phyloP scores from a whole-genome alignment of 2,797 vertebrate species.

The Chelonia mydas region DNA sequence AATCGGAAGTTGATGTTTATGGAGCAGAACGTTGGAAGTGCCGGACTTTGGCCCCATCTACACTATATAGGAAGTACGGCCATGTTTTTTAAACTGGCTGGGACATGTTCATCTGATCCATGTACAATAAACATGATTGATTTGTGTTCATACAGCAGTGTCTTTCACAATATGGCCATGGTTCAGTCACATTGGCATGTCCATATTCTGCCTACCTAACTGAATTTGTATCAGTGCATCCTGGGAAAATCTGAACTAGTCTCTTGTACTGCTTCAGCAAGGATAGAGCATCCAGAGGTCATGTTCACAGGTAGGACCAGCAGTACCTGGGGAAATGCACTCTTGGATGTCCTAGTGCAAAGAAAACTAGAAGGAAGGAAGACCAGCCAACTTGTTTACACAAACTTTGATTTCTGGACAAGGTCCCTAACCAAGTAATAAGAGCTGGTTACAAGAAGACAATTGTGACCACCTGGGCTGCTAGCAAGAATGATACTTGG shows the following conservation, averaged over 20 bases:
- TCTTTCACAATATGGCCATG: not conserved
- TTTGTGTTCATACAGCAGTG: not conserved
- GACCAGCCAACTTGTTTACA: not conserved
- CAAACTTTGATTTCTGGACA: not conserved
- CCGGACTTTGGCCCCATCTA: not conserved
- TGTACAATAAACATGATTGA: not conserved
- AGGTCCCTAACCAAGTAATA: not conserved
- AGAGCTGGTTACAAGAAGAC: not conserved
- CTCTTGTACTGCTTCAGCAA: not conserved
- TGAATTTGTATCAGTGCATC: not conserved
- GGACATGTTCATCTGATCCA: not conserved
- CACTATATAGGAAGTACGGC: not conserved
- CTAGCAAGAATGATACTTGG: not conserved
- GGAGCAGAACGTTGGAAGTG: rapidly evolving
- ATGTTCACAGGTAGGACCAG: not conserved
- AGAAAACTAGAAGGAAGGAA: not conserved
- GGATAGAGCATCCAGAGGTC: not conserved
- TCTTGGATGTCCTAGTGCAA: not conserved
- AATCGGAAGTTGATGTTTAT: rapidly evolving
- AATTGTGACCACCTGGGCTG: not conserved
- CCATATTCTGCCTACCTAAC: not conserved
- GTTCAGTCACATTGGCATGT: not conserved
- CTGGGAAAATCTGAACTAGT: not conserved
- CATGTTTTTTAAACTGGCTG: not conserved
- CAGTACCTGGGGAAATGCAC: not conserved